Conservation (phyloP, 2,888 invertebrate genomes). For the Papilio elwesi region DNA sequence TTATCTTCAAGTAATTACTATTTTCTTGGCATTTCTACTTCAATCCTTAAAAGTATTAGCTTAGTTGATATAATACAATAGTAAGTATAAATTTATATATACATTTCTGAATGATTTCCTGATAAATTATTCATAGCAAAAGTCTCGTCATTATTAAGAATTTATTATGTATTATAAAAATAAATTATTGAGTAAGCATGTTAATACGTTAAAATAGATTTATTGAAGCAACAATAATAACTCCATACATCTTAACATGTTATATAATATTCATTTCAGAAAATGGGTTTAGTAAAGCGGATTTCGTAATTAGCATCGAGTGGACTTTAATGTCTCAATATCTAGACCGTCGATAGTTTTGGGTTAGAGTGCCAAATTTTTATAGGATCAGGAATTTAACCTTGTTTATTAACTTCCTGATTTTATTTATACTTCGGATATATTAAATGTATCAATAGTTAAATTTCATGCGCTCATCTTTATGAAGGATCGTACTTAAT, state of each 20-base stretch:
- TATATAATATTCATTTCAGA: not conserved
- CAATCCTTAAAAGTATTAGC: not conserved
- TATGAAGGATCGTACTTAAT: not conserved
- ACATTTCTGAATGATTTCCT: not conserved
- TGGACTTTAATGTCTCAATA: not conserved
- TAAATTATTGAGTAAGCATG: no score
- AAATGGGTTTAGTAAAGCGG: not conserved
- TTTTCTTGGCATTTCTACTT: slow-evolving; percentile 42
- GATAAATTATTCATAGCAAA: no score
- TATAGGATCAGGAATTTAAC: not conserved
- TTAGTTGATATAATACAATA: not conserved
- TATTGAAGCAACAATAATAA: not conserved
- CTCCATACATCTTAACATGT: not conserved
- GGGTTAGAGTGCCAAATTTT: slow-evolving; percentile 1
- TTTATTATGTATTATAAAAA: no score
- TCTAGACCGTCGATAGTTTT: not conserved
- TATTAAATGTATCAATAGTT: not conserved
- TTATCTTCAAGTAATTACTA: not conserved
- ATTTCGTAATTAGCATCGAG: not conserved
- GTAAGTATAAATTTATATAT: not conserved
- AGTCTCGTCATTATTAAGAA: no score
- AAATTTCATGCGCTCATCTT: not conserved
- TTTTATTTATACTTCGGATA: not conserved
- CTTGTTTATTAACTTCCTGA: not conserved
- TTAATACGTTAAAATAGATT: not conserved